Conservation (phyloP, 2,888 invertebrate species). For the Drosophila maculinotata region DNA sequence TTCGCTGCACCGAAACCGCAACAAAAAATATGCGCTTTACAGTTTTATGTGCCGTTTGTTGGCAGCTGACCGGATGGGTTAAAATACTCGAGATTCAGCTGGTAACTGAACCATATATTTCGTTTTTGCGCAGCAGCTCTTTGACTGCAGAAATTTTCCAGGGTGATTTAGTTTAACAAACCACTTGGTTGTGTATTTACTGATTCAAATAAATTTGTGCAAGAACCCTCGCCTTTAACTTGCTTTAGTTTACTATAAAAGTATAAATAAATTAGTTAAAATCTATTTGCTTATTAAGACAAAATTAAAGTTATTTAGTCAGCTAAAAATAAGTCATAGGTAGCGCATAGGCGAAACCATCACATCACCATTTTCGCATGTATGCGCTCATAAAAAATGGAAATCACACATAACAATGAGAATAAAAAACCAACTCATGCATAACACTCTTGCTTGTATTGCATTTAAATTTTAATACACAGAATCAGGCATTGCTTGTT, state of each 20-base stretch:
- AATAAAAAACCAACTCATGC: slow-evolving; percentile 25
- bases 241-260: no score
- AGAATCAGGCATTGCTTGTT: slow-evolving; percentile 3
- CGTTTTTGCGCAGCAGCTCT: background rate
- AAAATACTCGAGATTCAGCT: slow-evolving; percentile 10
- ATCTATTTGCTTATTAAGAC: background rate
- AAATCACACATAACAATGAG: slow-evolving; percentile 9
- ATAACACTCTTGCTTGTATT: slow-evolving; percentile 19
- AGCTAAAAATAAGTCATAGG: slow-evolving; percentile 2
- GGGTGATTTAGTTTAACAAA: no score
- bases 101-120: background rate
- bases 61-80: slow-evolving; percentile 25
- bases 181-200: no score
- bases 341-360: slow-evolving; percentile 5
- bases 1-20: slow-evolving; percentile 31
- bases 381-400: slow-evolving; percentile 36
- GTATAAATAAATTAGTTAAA: no score
- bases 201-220: no score
- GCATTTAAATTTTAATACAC: slow-evolving; percentile 44
- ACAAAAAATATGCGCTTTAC: slow-evolving; percentile 30
- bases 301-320: background rate
- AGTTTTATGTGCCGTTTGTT: slow-evolving; percentile 27
- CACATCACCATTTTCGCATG: background rate
- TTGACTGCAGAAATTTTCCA: background rate
- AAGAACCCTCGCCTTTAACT: no score